Conservation (phyloP, 2,888 invertebrate genomes). For the Drosophila bunnanda region DNA sequence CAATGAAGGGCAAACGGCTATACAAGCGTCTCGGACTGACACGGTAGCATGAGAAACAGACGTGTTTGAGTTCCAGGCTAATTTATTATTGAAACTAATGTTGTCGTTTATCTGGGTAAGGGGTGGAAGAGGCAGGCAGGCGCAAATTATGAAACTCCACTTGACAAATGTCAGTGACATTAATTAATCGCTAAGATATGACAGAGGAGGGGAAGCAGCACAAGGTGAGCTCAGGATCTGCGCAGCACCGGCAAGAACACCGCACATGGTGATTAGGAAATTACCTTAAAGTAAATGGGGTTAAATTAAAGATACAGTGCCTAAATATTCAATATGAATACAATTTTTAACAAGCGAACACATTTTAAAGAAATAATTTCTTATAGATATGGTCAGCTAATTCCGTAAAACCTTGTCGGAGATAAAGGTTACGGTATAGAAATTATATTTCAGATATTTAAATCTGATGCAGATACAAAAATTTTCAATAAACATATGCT, state of each 20-base stretch:
- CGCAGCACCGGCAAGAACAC: neutral
- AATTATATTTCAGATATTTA: too few species aligned
- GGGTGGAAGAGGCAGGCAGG: constrained; percentile 20
- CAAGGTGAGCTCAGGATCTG: constrained; percentile 11
- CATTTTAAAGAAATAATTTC: neutral
- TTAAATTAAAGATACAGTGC: neutral
- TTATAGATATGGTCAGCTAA: neutral
- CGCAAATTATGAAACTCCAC: constrained; percentile 72
- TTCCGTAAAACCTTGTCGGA: neutral
- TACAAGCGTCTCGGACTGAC: constrained; percentile 37
- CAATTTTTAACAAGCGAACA: neutral
- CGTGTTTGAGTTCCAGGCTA: constrained; percentile 69
- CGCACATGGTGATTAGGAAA: neutral
- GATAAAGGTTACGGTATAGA: neutral
- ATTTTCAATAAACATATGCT: too few species aligned
- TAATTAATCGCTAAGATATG: constrained; percentile 70
- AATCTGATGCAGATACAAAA: too few species aligned
- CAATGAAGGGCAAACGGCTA: constrained; percentile 49
- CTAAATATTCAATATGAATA: neutral
- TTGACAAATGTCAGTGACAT: constrained; percentile 76
- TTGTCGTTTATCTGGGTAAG: constrained; percentile 27
- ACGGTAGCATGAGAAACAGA: constrained; percentile 59
- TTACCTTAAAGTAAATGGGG: neutral
- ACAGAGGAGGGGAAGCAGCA: constrained; percentile 14
- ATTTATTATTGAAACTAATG: constrained; percentile 79